Base-by-base conservation (phyloP, 2,113 vertebrate genomes). In the Leptodactylus fuscus region DNA sequence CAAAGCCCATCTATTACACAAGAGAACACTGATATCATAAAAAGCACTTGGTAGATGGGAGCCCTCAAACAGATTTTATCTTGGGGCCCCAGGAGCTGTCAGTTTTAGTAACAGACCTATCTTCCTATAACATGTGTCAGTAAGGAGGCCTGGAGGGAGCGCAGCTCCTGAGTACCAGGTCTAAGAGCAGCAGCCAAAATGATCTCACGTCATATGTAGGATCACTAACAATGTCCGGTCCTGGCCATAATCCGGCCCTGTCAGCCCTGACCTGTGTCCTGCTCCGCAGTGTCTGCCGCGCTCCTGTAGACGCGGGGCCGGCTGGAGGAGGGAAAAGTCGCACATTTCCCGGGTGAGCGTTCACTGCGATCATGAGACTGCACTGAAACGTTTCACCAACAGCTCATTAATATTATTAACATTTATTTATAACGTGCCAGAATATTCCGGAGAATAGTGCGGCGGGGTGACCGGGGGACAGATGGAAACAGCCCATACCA, bases 371-470 rank as follows among this genome's bases (percentile, higher is more conserved):
- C 60, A 51, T 10, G 13, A 70, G 80, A 20, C 41, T 69, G 80
- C 65, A 46, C 80, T 81, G 80, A 81, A 81, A 69, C 9, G 5
- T 69, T 22, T 81, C 80, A 81, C 27, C 80, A 46, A 81, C 80
- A 81, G 80, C 46, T 81, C 60, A 70, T 81, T 81, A 73, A 73
- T 44, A 81, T 81, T 65, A 69, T 49, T 79, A 79, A 58, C 20
- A 79, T 65, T 70, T 70, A 49, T 81, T 27, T 69, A 58, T 27
- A 67, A 81, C 11, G 27, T 46, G 36, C 36, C 38, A 41, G 58
- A 81, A 48, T 65, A 29, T 65, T 81, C 60, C 16, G 11, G n/a
- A 46, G 55, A 32, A 41, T 20, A 71, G 36, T 4, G 38, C 9
- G 3, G 70, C 1, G 67, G 67, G 34, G 67, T 3, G 67, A 70